phyloP scores from a whole-genome alignment of 1,140 invertebrate species.

The Heterodera carotae region DNA sequence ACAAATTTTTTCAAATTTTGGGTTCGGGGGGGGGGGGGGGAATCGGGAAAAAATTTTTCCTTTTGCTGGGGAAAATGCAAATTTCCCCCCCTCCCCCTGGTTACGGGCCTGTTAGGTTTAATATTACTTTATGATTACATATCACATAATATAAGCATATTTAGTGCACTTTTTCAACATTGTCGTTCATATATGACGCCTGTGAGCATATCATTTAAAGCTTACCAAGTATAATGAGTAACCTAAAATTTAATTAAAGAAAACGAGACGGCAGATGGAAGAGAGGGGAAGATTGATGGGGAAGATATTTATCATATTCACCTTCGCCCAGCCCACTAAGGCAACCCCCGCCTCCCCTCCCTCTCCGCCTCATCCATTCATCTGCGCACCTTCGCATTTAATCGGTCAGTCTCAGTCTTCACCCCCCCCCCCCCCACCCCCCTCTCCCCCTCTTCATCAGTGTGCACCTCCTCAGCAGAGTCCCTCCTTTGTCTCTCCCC shows the following conservation, averaged over 20 bases:
- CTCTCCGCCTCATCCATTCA: background rate
- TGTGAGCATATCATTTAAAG: no score
- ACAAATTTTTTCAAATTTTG: no score
- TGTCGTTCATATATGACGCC: no score
- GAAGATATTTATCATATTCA: background rate
- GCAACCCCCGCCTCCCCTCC: background rate
- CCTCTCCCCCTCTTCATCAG: background rate
- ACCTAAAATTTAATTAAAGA: background rate
- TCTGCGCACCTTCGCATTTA: background rate
- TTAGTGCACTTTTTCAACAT: no score
- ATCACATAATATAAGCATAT: no score
- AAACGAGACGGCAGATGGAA: background rate
- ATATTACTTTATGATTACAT: no score
- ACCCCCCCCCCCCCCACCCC: background rate
- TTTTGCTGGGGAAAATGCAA: no score
- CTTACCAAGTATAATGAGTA: no score
- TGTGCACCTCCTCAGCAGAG: background rate
- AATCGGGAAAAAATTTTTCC: no score
- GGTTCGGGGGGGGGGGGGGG: no score
- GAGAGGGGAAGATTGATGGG: background rate
- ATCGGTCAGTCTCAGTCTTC: conserved; percentile 1
- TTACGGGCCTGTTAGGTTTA: no score
- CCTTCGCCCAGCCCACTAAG: background rate
- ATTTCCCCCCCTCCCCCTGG: no score
- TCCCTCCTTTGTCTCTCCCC: background rate